Percentiles rank a stretch among this genome's conserved stretches.
Evolutionary conservation across 2,797 vertebrate genomes (phyloP).

Genomic region (Amblyopsis hoosieri): DNA sequence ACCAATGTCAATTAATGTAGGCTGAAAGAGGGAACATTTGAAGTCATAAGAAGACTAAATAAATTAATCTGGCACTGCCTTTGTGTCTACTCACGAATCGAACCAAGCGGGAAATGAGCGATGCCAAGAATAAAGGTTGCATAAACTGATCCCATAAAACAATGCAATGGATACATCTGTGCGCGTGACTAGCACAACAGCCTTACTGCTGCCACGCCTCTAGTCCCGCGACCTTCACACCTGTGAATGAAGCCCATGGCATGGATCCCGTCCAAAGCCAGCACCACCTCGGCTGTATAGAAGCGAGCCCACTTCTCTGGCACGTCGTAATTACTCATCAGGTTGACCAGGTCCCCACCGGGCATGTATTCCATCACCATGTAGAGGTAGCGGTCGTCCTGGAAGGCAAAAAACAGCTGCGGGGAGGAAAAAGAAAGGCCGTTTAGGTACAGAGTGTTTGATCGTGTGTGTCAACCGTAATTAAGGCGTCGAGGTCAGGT

Average conservation of each 20-base stretch:
- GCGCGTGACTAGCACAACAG: neutral
- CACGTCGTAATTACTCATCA: slow-evolving; percentile 99
- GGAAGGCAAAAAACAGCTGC: slow-evolving; percentile 97
- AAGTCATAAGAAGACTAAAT: neutral
- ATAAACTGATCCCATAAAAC: neutral
- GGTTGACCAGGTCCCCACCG: slow-evolving; percentile 95
- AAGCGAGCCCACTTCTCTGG: slow-evolving; percentile 98
- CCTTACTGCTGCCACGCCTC: no score
- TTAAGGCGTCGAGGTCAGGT: slow-evolving; percentile 24
- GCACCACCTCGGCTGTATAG: slow-evolving; percentile 97
- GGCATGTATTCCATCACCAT: slow-evolving; percentile 99
- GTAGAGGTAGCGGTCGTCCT: slow-evolving; percentile 98
- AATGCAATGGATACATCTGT: neutral
- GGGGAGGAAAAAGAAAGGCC: neutral
- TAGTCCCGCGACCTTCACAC: slow-evolving; percentile 56
- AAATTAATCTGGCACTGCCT: no score
- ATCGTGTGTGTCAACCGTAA: no score
- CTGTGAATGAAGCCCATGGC: slow-evolving; percentile 99
- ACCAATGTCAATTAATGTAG: neutral
- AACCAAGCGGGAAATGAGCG: no score
- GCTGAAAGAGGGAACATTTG: neutral
- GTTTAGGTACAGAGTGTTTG: neutral
- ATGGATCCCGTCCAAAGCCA: slow-evolving; percentile 96
- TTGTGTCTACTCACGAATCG: no score
- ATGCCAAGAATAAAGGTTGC: neutral